Base-by-base conservation (phyloP, 1,140 invertebrate species). In the Notospermus geniculatus region DNA sequence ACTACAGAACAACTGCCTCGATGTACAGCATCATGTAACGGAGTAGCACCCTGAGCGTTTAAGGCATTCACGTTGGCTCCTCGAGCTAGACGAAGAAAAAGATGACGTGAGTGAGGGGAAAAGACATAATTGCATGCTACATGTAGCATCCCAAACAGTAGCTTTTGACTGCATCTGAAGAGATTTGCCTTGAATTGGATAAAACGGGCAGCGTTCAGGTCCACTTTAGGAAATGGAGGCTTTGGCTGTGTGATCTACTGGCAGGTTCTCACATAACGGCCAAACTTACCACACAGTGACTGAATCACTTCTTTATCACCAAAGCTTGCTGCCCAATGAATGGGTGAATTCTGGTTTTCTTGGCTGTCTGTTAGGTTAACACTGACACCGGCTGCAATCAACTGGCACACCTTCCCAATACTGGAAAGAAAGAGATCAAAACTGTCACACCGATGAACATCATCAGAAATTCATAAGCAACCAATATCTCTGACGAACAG, bases 241-340 rank as follows among this genome's bases (percentile, higher is more conserved):
- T n/a, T n/a, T n/a, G n/a, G n/a, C n/a, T n/a, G n/a, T n/a, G n/a
- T n/a, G n/a, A n/a, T n/a, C n/a, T n/a, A n/a, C n/a, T n/a, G n/a
- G n/a, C n/a, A n/a, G n/a, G n/a, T n/a, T 36, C 17, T 36, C 19
- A 28, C 27, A 23, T 13, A n/a, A n/a, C n/a, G n/a, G n/a, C n/a
- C n/a, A 36, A 39, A 66, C 71, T 74, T 80, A 87, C 86, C 81
- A 71, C 86, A 83, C 46, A 87, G 79, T 75, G 82, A 87, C 27
- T 81, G 72, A 1, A 88, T 79, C 55, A 86, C 82, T 59, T 86
- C 83, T 65, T 82, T 82, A 70, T 85, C 85, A 17, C 84, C 85
- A 74, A 85, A 87, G 67, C 85, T 86, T 39, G 86, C 86, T 56
- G 86, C 87, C 86, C 86, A 87, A 73, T 88, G 86, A 25, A 88